Conservation (phyloP, 53 echinoderm and acorn worm species). For the Crossaster papposus region DNA sequence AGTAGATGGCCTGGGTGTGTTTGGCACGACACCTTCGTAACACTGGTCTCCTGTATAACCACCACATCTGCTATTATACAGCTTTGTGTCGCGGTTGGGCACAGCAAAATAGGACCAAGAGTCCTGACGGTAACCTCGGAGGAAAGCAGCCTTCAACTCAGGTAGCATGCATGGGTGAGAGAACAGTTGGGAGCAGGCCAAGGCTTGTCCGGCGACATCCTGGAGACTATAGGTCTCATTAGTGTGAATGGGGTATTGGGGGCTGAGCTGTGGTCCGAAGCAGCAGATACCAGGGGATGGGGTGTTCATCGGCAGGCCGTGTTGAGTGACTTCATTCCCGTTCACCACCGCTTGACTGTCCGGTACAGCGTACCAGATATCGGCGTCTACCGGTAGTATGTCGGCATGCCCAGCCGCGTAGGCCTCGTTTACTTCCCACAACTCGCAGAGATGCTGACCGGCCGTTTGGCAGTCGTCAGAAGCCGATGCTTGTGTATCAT, state of each 20-base stretch:
- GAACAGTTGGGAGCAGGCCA: background rate
- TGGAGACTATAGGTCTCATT: background rate
- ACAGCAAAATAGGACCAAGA: slow-evolving; percentile 2
- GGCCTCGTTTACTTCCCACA: slow-evolving; percentile 23
- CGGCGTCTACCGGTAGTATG: too few species aligned
- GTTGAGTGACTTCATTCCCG: background rate
- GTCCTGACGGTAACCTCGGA: background rate
- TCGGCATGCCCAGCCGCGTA: background rate
- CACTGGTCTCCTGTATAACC: background rate
- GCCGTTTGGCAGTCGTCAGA: slow-evolving; percentile 1
- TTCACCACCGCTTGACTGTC: background rate
- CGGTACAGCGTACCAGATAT: slow-evolving; percentile 15
- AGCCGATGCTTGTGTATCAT: background rate
- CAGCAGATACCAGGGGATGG: slow-evolving; percentile 1
- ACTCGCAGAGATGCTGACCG: slow-evolving; percentile 28
- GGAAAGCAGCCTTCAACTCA: slow-evolving; percentile 23
- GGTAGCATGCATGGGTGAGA: slow-evolving; percentile 27
- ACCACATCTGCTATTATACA: background rate
- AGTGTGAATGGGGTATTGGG: background rate
- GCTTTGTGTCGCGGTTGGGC: background rate
- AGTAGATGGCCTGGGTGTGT: background rate
- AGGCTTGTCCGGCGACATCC: slow-evolving; percentile 2
- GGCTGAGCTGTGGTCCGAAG: background rate
- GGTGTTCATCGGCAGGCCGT: background rate
- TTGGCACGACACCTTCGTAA: slow-evolving; percentile 24